Percentiles rank a stretch among this genome's conserved stretches.
phyloP scores from a whole-genome alignment of 1,140 invertebrate genomes.

The Papilio polyxenes region DNA sequence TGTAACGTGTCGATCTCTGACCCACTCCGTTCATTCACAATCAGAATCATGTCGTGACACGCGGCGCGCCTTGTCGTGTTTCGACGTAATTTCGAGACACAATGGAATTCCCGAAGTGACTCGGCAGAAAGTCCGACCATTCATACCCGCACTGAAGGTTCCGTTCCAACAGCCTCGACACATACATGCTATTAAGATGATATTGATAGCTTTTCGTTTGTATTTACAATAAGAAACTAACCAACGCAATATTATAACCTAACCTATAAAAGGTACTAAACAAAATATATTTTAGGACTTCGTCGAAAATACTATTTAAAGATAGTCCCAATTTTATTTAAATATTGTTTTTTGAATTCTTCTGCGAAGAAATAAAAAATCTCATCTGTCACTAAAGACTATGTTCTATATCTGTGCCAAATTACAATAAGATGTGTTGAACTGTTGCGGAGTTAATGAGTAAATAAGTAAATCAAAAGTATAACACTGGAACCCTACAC shows the following conservation, averaged over 20 bases:
- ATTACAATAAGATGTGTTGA: too few species aligned
- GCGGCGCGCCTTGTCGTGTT: conserved; percentile 63
- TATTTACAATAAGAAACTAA: not conserved
- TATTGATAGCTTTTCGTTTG: conserved; percentile 7
- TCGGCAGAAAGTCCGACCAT: conserved; percentile 66
- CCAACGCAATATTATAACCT: not conserved
- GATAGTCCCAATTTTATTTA: too few species aligned
- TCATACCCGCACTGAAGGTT: conserved; percentile 56
- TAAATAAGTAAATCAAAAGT: too few species aligned
- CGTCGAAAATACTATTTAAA: too few species aligned
- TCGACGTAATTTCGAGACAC: conserved; percentile 68
- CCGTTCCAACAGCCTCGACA: not conserved
- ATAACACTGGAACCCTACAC: too few species aligned
- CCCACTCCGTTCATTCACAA: conserved; percentile 74
- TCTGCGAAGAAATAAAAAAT: too few species aligned
- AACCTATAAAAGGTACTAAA: not conserved
- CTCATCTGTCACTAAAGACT: too few species aligned
- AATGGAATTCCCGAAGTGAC: conserved; percentile 77
- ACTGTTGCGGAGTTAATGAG: too few species aligned
- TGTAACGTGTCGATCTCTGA: conserved; percentile 68
- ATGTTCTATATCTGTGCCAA: too few species aligned
- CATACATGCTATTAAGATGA: not conserved
- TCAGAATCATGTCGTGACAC: conserved; percentile 69
- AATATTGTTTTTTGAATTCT: too few species aligned
- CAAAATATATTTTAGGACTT: too few species aligned